Evolutionary conservation across 2,797 vertebrate species (phyloP), one percentile per base, ranked within the genome.

Genomic region (Crax fasciolata): DNA sequence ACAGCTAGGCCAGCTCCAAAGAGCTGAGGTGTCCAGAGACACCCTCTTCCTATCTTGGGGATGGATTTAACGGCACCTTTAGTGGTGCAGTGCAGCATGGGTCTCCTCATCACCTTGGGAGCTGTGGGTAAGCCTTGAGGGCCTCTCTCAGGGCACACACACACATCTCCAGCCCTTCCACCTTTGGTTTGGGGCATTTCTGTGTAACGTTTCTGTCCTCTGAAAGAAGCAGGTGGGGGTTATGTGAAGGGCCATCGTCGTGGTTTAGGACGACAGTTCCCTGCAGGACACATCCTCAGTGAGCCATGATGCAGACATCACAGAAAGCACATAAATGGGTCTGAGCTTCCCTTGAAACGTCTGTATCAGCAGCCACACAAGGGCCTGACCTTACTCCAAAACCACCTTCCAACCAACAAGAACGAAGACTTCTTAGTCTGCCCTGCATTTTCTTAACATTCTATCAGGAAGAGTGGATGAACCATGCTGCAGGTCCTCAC

Each of bases 251-350:
- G 66, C 76, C 24, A 0, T 8, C 0, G 0, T 17, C 20, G 10
- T 28, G 3, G 59, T 20, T 51, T 27, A 43, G 79, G 76, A 13
- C 11, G 79, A 25, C 65, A 70, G 79, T 35, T 83, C 84, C 80
- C 83, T 15, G 59, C 71, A 88, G 77, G 90, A 93, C 79, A 21
- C 24, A 2, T 2, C 21, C n/a, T 39, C 21, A 9, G 30, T 21
- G 54, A 57, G 30, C 30, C 52, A 18, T 18, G 27, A 28, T 52
- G 51, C 51, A 52, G 85, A 61, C 51, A 0, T 67, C 83, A 82
- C 41, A 71, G 28, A 88, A 95, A 93, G 90, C 90, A 94, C 77
- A 84, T 51, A 27, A 94, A 90, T 51, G 71, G 71, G 39, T 39
- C 51, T 67, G 43, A 63, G 13, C 85, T 65, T 67, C 67, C 92